Conservation (phyloP, 2,113 vertebrate species). For the Columba janthina region DNA sequence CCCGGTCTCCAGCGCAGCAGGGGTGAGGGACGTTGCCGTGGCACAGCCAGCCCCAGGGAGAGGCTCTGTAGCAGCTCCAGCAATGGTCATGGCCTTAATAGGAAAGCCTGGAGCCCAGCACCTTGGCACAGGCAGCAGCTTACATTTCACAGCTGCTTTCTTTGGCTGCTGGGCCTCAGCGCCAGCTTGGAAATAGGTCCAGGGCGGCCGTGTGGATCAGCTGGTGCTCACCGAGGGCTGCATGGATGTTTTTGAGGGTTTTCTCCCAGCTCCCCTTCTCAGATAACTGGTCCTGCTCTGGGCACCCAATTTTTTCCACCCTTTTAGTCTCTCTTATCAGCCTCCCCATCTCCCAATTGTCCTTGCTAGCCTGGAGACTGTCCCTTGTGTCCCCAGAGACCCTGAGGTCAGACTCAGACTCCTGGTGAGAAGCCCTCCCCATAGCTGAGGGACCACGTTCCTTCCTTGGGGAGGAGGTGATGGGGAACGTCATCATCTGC, state of each 20-base stretch:
- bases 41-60: background rate
- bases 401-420: background rate
- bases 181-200: conserved; percentile 32
- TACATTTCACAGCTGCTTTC: conserved; percentile 69
- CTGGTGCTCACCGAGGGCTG: rapidly evolving
- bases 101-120: conserved; percentile 56
- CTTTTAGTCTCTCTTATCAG: background rate
- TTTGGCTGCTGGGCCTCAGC: conserved; percentile 48
- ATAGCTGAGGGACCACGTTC: background rate
- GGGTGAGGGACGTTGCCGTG: background rate
- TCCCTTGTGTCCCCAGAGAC: background rate
- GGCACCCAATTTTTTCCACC: rapidly evolving
- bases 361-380: background rate
- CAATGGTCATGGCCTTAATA: conserved; percentile 65
- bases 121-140: conserved; percentile 61
- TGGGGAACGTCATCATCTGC: background rate
- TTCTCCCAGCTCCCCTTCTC: background rate
- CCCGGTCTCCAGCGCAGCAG: rapidly evolving
- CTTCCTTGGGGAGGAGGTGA: background rate
- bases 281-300: background rate
- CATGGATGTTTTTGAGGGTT: background rate
- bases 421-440: background rate
- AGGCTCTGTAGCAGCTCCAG: conserved; percentile 27
- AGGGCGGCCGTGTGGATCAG: background rate
- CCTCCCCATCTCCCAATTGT: background rate